A percentile compares a stretch with the other conserved stretches of the same genome.
phyloP scores from a whole-genome alignment of 2,888 invertebrate species.

The Pegoplata infirma region DNA sequence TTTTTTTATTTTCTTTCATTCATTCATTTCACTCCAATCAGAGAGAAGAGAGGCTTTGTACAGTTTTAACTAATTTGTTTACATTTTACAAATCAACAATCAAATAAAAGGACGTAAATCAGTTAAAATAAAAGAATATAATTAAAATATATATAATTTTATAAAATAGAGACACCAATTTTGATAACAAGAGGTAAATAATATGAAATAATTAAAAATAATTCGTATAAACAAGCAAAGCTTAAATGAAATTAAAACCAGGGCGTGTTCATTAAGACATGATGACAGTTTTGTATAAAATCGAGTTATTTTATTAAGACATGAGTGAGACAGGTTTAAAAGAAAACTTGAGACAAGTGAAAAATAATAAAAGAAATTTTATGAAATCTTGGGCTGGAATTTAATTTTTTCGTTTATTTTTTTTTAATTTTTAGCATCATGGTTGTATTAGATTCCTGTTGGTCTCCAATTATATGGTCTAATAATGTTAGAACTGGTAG shows the following conservation, averaged over 20 bases:
- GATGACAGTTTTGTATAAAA: not conserved
- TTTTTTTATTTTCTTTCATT: not conserved
- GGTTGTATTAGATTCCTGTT: conserved; percentile 87
- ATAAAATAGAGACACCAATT: not conserved
- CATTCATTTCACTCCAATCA: conserved; percentile 6
- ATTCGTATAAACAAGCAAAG: not conserved
- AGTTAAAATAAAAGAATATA: not conserved
- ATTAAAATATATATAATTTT: conserved; percentile 16
- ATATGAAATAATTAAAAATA: not conserved
- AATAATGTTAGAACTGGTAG: conserved; percentile 87
- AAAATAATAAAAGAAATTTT: not conserved
- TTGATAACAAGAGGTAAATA: conserved; percentile 1
- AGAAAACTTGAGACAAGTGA: not conserved
- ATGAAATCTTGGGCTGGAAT: not conserved
- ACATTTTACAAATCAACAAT: conserved; percentile 38
- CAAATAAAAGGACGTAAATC: conserved; percentile 11
- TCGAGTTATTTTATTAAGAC: not conserved
- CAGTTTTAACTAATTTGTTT: conserved; percentile 60
- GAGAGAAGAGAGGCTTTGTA: conserved; percentile 56
- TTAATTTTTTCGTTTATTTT: conserved; percentile 2
- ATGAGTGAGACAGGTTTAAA: not conserved
- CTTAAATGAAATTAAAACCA: conserved; percentile 18
- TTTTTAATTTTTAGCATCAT: conserved; percentile 78
- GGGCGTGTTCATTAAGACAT: conserved; percentile 41
- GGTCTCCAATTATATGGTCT: conserved; percentile 94